These are phyloP conservation scores for Beaufortia kweichowensis DNA, from an alignment of 2,113 vertebrate species.

Conservation along the genomic window DNA sequence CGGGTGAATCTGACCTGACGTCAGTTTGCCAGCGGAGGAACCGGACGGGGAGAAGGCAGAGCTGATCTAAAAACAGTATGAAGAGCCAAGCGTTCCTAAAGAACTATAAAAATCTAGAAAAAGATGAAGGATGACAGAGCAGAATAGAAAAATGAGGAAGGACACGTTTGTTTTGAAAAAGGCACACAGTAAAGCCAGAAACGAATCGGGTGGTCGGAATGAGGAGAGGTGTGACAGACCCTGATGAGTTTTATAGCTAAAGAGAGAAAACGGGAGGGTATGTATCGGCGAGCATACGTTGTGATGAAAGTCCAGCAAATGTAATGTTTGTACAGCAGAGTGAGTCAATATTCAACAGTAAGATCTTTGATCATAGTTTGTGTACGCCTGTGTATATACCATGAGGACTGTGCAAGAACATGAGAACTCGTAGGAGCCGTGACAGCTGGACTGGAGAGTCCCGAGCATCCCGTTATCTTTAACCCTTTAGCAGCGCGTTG, in stretches of 20 bases:
- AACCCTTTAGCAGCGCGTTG: slow-evolving; percentile 65
- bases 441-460: slow-evolving; percentile 45
- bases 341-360: slow-evolving; percentile 52
- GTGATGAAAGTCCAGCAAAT: slow-evolving; percentile 36
- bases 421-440: slow-evolving; percentile 45
- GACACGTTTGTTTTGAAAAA: slow-evolving; percentile 57
- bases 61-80: slow-evolving; percentile 21
- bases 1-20: slow-evolving; percentile 31
- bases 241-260: slow-evolving; percentile 33
- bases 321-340: slow-evolving; percentile 49
- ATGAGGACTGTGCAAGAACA: slow-evolving; percentile 60
- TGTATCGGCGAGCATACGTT: neutral
- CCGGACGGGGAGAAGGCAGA: slow-evolving; percentile 50
- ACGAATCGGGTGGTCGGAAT: neutral
- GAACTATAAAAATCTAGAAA: slow-evolving; percentile 22
- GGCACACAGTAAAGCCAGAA: slow-evolving; percentile 63
- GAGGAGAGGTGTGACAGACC: neutral
- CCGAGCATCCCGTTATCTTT: slow-evolving; percentile 43
- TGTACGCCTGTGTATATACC: slow-evolving; percentile 5
- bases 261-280: slow-evolving; percentile 17
- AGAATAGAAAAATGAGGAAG: neutral
- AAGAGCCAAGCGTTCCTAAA: slow-evolving; percentile 14
- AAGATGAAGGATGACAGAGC: neutral
- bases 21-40: slow-evolving; percentile 55
- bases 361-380: slow-evolving; percentile 24